Evolutionary conservation across 2,797 vertebrate species (phyloP), one percentile per base, ranked within the genome.

Genomic region (Delichon dasypus): DNA sequence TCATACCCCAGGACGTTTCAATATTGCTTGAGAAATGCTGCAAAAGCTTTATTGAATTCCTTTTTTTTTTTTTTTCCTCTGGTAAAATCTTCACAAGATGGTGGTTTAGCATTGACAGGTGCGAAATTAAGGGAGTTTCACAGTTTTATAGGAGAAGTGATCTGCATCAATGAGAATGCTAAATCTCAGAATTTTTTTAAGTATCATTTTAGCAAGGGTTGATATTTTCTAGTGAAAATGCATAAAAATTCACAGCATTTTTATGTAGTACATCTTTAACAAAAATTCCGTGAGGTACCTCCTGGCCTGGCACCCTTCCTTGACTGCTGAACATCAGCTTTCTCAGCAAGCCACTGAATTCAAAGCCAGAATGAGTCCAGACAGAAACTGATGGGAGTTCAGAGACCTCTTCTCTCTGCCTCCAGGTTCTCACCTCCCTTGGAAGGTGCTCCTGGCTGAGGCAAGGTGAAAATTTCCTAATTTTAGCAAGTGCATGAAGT

Each of bases 51-150:
- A 84, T 48, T 85, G 89, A 89, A 78, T 83, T 82, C 48, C 9
- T 30, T 44, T 60, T 53, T 29, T n/a, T 58, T 50, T 15, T 27
- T 75, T 16, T 50, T 62, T 29, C 9, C 22, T 73, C 7, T 11
- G 45, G 54, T 90, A 70, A 92, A 91, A 86, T 20, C 55, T 76
- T 88, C 62, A n/a, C 66, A 88, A 86, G 55, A 89, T 86, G 68
- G 90, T 93, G 83, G 79, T 67, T 94, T 93, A 78, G 53, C 83
- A 93, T 74, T 92, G 89, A 86, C 89, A 84, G 76, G 76, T 92
- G 88, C 92, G 91, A 97, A 95, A 92, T 93, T 55, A 89, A 88
- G 60, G 32, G 81, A 90, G 42, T 91, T 95, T 86, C 92, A 91
- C 85, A 76, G 51, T 66, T 93, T 89, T 79, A 44, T 55, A 64